A percentile compares a stretch with the other conserved stretches of the same genome.
phyloP scores from a whole-genome alignment of 2,797 vertebrate genomes.

The Coregonus suidteri region DNA sequence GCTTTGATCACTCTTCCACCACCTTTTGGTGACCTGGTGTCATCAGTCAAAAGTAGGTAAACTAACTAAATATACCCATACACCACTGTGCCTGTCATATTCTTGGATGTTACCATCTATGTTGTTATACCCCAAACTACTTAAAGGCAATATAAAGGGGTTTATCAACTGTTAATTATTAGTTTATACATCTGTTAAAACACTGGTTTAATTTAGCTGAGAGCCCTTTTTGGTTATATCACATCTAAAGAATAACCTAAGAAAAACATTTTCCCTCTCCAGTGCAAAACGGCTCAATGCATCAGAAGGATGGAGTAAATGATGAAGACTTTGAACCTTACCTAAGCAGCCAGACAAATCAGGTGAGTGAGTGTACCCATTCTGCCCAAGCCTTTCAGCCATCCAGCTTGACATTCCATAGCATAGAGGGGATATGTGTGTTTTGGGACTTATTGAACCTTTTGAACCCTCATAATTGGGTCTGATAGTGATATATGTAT shows the following conservation, averaged over 20 bases:
- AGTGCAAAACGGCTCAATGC: constrained; percentile 99
- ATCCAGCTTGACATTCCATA: background rate
- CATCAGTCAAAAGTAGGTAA: constrained; percentile 5
- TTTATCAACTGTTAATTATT: background rate
- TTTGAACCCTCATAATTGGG: background rate
- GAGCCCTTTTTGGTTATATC: background rate
- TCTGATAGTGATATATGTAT: too few species aligned
- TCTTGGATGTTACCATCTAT: background rate
- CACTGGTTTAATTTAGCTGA: background rate
- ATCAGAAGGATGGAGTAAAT: constrained; percentile 99
- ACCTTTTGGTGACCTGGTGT: background rate
- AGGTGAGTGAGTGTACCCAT: constrained; percentile 78
- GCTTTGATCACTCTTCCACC: background rate
- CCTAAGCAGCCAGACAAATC: constrained; percentile 99
- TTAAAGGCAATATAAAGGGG: background rate
- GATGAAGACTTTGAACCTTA: constrained; percentile 99
- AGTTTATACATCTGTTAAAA: background rate
- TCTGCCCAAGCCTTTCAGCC: background rate
- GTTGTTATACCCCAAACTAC: background rate
- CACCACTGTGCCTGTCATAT: background rate
- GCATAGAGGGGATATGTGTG: background rate
- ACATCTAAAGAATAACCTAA: background rate
- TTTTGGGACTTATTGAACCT: background rate
- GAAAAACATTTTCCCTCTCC: constrained; percentile 37
- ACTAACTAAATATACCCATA: background rate